Conservation (phyloP, 2,888 invertebrate species). For the Eupithecia subumbrata region DNA sequence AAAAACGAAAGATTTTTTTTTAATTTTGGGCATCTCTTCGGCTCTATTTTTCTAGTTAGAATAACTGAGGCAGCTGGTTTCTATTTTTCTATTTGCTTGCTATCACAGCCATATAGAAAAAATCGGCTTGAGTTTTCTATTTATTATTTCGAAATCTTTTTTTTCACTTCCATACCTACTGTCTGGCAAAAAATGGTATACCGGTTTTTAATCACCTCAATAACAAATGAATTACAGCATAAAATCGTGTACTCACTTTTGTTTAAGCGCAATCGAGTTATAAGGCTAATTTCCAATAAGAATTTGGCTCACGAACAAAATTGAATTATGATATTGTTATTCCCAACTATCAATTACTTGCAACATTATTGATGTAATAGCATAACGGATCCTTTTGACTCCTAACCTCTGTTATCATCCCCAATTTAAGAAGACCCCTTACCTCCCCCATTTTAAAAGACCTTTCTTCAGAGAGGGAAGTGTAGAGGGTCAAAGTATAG, state of each 20-base stretch:
- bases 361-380: constrained; percentile 73
- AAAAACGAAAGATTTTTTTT: too few species aligned
- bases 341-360: constrained; percentile 71
- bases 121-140: too few species aligned
- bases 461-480: constrained; percentile 32
- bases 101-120: too few species aligned
- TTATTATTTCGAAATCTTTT: too few species aligned
- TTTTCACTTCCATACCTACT: too few species aligned
- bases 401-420: constrained; percentile 66
- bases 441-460: constrained; percentile 23
- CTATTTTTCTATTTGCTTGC: too few species aligned
- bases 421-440: constrained; percentile 55
- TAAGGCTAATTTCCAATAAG: constrained; percentile 13
- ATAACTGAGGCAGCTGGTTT: too few species aligned
- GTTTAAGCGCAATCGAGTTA: background rate
- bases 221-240: background rate
- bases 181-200: too few species aligned
- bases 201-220: background rate
- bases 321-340: constrained; percentile 78
- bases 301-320: constrained; percentile 49
- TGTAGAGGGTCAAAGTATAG: constrained; percentile 46
- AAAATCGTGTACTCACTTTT: background rate
- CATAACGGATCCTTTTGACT: constrained; percentile 77
- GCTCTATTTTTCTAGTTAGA: background rate
- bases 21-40: too few species aligned